Percentiles rank a stretch among this genome's conserved stretches.
Evolutionary conservation across 2,888 invertebrate genomes (phyloP).

Genomic region (Euzetes globulus): DNA sequence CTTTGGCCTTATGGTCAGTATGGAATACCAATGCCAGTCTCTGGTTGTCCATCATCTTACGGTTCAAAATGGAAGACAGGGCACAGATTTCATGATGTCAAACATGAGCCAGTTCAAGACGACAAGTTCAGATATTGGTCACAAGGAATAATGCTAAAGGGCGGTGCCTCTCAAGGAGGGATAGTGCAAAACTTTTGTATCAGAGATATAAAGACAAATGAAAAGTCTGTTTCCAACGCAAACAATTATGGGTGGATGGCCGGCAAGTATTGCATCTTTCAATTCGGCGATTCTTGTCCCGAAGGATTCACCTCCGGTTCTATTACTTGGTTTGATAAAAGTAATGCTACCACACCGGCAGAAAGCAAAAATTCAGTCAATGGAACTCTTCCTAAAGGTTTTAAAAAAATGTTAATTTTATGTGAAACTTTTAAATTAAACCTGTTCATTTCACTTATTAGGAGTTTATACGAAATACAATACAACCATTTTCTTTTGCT

Average conservation of each 20-base stretch:
- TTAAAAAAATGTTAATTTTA: neutral
- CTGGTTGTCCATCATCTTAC: slow-evolving; percentile 41
- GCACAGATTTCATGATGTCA: slow-evolving; percentile 41
- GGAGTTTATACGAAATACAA: slow-evolving; percentile 40
- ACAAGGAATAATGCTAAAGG: slow-evolving; percentile 42
- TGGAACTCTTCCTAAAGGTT: slow-evolving; percentile 36
- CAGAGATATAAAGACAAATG: slow-evolving; percentile 33
- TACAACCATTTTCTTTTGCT: slow-evolving; percentile 43
- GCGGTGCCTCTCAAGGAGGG: slow-evolving; percentile 38
- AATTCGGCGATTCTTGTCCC: slow-evolving; percentile 41
- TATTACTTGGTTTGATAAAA: slow-evolving; percentile 42
- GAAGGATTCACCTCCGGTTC: slow-evolving; percentile 41
- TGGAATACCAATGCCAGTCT: slow-evolving; percentile 43
- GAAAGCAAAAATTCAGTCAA: neutral
- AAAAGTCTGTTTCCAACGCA: neutral
- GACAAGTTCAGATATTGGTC: slow-evolving; percentile 43
- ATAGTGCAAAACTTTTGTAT: slow-evolving; percentile 43
- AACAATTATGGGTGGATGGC: slow-evolving; percentile 40
- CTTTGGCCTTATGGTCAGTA: slow-evolving; percentile 43
- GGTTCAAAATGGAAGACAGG: slow-evolving; percentile 41
- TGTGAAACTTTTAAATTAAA: neutral
- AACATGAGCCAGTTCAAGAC: slow-evolving; percentile 42
- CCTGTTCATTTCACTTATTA: slow-evolving; percentile 6
- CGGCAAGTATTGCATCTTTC: slow-evolving; percentile 43
- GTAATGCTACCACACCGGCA: slow-evolving; percentile 16